Evolutionary conservation across 2,797 vertebrate genomes (phyloP), one percentile per base, ranked within the genome.

Genomic region (Lacerta agilis): DNA sequence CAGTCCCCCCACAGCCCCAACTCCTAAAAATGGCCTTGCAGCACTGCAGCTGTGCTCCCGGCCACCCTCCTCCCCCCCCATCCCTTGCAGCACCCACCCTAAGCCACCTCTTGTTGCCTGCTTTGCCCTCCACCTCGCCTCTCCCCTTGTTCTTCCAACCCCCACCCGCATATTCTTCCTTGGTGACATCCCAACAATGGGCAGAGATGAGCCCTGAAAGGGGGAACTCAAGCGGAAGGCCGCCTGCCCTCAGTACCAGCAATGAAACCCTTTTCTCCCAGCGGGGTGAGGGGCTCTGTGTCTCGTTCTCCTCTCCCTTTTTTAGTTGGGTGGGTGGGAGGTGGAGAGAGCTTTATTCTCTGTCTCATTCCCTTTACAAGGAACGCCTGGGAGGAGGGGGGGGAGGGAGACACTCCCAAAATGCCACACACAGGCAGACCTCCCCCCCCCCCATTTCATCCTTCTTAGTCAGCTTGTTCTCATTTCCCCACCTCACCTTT

Each of bases 181-280:
- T 87, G 45, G 94, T 95, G 95, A 95, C 95, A 94, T 92, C 93
- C 94, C 93, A 94, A 96, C 95, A 96, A 96, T 95, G 94, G 95
- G 93, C 94, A 76, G 67, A 87, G 96, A 95, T 91, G 58, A 91
- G 95, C 94, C 93, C 94, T 96, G 96, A 97, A 97, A 97, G 95
- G 96, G 96, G 96, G 95, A 96, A 96, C 94, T 97, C 95, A 96
- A 96, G 96, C 97, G 97, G 96, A 97, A 96, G 94, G 94, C 92
- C n/a, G 91, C 58, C 58, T 88, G 83, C 86, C 91, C 89, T 87
- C 87, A 77, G 85, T 83, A 79, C 81, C 6, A 87, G 67, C 90
- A 90, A 92, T 2, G 38, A 87, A 79, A 76, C 93, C 91, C 88
- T 58, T 86, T 92, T 91, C 94, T 95, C 90, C 90, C 95, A 93